Percentiles rank a stretch among this genome's conserved stretches.
Conservation (phyloP, 2,797 vertebrate genomes). For the Microctenopoma steveboyesi region DNA sequence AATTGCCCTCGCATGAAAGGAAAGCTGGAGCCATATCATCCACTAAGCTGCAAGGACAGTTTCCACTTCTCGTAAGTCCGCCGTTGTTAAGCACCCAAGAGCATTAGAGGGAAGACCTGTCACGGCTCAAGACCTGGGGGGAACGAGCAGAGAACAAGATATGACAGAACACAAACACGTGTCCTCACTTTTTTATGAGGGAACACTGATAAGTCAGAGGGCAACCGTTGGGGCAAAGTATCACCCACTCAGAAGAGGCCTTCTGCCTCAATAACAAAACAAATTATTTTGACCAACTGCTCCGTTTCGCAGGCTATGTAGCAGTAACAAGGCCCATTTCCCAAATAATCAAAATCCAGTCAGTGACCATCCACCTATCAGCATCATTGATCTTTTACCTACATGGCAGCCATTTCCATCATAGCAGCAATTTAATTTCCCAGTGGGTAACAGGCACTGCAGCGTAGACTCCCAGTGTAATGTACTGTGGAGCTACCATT, state of each 20-base stretch:
- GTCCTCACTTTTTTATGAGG: constrained; percentile 65
- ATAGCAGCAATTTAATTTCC: constrained; percentile 78
- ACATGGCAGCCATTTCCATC: constrained; percentile 78
- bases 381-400: constrained; percentile 75
- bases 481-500: constrained; percentile 70
- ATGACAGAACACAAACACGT: constrained; percentile 70
- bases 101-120: constrained; percentile 73
- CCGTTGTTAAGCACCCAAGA: constrained; percentile 73
- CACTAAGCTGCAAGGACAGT: constrained; percentile 70
- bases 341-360: constrained; percentile 74
- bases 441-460: constrained; percentile 68
- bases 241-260: constrained; percentile 58
- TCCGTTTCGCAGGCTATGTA: constrained; percentile 61
- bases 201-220: constrained; percentile 70
- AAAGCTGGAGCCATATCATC: constrained; percentile 63
- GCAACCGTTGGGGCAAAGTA: constrained; percentile 47
- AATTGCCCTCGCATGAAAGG: constrained; percentile 70
- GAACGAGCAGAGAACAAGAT: constrained; percentile 69
- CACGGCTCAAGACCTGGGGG: constrained; percentile 70
- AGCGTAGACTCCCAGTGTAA: constrained; percentile 70
- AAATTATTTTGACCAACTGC: constrained; percentile 68
- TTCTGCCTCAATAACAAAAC: constrained; percentile 73
- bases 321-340: constrained; percentile 70
- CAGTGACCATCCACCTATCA: constrained; percentile 73
- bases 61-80: constrained; percentile 61